Base-by-base conservation (phyloP, 2,113 vertebrate genomes). In the Petrocephalus microphthalmus region DNA sequence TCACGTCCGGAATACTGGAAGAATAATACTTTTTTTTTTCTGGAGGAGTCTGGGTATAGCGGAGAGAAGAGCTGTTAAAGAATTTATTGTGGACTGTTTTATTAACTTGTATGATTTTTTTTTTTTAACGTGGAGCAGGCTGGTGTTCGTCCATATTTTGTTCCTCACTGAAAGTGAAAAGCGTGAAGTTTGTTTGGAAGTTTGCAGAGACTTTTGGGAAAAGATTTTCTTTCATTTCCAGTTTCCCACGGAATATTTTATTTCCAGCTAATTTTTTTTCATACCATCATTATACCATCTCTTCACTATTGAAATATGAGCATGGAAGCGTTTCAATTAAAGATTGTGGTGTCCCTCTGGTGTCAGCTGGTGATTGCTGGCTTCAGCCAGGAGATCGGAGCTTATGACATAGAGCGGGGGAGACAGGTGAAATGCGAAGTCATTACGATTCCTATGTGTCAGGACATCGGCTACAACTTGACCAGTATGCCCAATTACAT, bases 401-500 rank as follows among this genome's bases (percentile, higher is more conserved):
- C 92, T 64, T 94, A 95, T 90, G 96, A 97, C 74, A 93, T 94
- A 5, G 95, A 96, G 88, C 93, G 95, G 60, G 96, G 95, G 33
- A 93, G 95, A 33, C 95, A 93, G 13, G 94, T 93, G 20, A 95
- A 96, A 89, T 97, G 97, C 92, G 95, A 97, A 92, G 93, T 94
- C 56, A 94, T 97, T 89, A 95, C 94, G 90, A 97, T 97, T 90
- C 96, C 96, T 86, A 97, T 97, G 97, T 97, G 97, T 92, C 96
- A 94, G 85, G 97, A 96, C 57, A 97, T 97, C 88, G 97, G 97
- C 88, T 97, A 97, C 95, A 97, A 97, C 94, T 94, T 96, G 93
- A 97, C 97, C 81, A 94, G 96, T 81, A 96, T 97, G 97, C 97
- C 97, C 93, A 97, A 97, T 94, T 94, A 96, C 83, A 92, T 97